Percentiles rank a stretch among this genome's conserved stretches.
Evolutionary conservation across 2,113 vertebrate species (phyloP).

Genomic region (Ramphastos sulfuratus): DNA sequence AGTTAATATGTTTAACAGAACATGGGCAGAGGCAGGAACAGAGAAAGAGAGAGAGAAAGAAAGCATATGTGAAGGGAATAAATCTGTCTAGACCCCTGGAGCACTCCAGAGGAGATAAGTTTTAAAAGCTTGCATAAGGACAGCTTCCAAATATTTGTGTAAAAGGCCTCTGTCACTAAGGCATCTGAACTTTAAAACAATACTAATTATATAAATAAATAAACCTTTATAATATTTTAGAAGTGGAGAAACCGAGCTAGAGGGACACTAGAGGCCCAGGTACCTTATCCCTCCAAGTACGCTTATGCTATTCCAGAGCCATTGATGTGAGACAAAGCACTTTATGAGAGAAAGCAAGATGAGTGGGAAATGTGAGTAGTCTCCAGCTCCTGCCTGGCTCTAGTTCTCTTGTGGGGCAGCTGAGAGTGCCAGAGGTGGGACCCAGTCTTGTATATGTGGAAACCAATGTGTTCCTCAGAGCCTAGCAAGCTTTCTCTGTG

Average conservation of each 20-base stretch:
- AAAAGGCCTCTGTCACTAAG: constrained; percentile 1
- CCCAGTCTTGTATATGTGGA: neutral
- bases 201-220: neutral
- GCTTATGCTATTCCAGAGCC: neutral
- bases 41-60: neutral
- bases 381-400: neutral
- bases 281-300: neutral
- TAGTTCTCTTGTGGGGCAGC: neutral
- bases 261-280: neutral
- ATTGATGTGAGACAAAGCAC: neutral
- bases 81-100: constrained; percentile 44
- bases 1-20: constrained; percentile 54
- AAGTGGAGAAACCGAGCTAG: neutral
- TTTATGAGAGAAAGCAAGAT: neutral
- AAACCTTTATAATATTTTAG: neutral
- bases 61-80: constrained; percentile 53
- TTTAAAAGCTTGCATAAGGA: constrained; percentile 1
- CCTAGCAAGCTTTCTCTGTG: neutral
- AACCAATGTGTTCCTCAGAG: neutral
- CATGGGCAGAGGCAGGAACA: neutral
- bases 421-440: neutral
- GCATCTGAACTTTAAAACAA: neutral
- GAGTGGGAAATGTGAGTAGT: neutral
- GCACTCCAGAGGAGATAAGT: constrained; percentile 16
- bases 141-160: constrained; percentile 11